These are phyloP conservation scores for Drosophila bocqueti DNA, from an alignment of 1,140 invertebrate species.

Conservation along the genomic window DNA sequence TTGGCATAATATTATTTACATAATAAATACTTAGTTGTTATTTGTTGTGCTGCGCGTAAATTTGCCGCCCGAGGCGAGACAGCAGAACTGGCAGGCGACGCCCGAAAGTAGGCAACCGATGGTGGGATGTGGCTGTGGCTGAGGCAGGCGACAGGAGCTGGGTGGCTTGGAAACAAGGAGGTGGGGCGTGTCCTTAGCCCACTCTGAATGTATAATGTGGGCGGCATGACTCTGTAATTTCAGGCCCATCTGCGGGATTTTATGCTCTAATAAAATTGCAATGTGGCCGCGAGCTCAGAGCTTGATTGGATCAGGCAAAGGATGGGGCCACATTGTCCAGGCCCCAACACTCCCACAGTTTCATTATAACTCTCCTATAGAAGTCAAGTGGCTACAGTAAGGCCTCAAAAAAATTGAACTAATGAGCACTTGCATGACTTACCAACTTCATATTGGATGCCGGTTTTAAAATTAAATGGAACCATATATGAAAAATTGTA, in stretches of 20 bases:
- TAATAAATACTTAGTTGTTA: conserved; percentile 79
- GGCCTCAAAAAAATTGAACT: background rate
- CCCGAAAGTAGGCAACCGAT: conserved; percentile 35
- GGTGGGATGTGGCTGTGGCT: background rate
- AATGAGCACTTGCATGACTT: background rate
- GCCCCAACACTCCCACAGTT: conserved; percentile 3
- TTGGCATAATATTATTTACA: conserved; percentile 77
- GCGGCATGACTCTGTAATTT: conserved; percentile 45
- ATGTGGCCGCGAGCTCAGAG: conserved; percentile 57
- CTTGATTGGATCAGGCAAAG: conserved; percentile 63
- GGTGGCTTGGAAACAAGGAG: conserved; percentile 2
- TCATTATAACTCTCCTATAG: background rate
- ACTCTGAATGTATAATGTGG: conserved; percentile 33
- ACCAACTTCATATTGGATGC: background rate
- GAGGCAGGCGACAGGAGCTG: background rate
- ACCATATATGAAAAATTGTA: too few species aligned
- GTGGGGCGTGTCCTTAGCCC: conserved; percentile 12
- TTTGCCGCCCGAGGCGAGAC: conserved; percentile 56
- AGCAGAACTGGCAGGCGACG: conserved; percentile 17
- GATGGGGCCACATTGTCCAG: conserved; percentile 14
- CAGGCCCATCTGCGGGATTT: conserved; percentile 65
- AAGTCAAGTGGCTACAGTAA: conserved; percentile 13
- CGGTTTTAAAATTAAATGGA: background rate
- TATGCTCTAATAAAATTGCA: conserved; percentile 54
- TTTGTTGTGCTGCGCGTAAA: conserved; percentile 74